phyloP scores from a whole-genome alignment of 1,140 invertebrate genomes.

The Apis cerana region DNA sequence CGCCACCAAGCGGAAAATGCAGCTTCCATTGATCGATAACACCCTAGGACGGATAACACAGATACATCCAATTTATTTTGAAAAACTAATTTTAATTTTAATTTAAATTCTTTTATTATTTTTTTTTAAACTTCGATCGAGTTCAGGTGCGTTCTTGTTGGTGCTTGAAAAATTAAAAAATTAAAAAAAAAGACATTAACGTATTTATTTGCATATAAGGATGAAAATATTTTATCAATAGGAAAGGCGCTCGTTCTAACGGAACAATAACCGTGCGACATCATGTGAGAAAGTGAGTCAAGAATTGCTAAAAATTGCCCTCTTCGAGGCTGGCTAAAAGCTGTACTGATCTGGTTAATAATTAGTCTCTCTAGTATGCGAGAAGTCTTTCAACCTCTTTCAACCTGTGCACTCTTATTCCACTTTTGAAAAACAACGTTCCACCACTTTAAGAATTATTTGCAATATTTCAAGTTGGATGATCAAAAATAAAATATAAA shows the following conservation, averaged over 20 bases:
- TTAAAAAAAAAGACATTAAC: neutral
- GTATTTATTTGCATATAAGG: no score
- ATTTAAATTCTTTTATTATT: no score
- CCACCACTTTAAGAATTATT: no score
- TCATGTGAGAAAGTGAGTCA: neutral
- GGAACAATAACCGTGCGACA: neutral
- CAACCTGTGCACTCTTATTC: neutral
- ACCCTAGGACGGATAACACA: neutral
- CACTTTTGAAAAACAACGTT: neutral
- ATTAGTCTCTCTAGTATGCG: neutral
- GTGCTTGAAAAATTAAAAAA: no score
- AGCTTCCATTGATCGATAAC: slow-evolving; percentile 8
- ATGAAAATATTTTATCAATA: neutral
- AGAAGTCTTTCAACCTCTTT: neutral
- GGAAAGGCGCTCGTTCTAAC: neutral
- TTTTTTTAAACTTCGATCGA: neutral
- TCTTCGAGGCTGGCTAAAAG: neutral
- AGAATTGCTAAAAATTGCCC: neutral
- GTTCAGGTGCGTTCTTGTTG: no score
- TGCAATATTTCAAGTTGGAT: no score
- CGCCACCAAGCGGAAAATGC: slow-evolving; percentile 3
- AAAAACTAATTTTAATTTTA: neutral
- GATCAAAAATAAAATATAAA: no score
- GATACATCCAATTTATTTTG: neutral
- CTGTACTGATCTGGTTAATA: slow-evolving; percentile 4